phyloP scores from a whole-genome alignment of 2,113 vertebrate genomes.

The Lutjanus erythropterus region DNA sequence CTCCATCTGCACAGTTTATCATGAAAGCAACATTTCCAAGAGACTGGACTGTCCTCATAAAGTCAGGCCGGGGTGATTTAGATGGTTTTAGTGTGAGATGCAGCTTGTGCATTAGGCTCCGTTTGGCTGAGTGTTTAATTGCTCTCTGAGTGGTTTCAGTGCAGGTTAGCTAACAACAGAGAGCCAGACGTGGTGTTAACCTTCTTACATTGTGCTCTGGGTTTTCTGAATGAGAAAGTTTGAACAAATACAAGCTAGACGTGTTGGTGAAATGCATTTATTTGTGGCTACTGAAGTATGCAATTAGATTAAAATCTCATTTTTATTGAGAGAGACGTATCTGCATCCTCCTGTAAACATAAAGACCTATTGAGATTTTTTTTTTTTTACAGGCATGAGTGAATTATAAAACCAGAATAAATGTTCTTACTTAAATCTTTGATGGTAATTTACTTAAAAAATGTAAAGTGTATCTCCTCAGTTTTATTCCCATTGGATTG shows the following conservation, averaged over 20 bases:
- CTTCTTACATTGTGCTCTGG: neutral
- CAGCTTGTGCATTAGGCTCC: slow-evolving; percentile 60
- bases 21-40: slow-evolving; percentile 25
- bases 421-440: neutral
- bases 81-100: slow-evolving; percentile 57
- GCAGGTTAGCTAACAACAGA: slow-evolving; percentile 48
- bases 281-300: neutral
- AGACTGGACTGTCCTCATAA: slow-evolving; percentile 56
- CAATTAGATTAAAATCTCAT: neutral
- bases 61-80: slow-evolving; percentile 60
- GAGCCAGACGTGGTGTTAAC: slow-evolving; percentile 35
- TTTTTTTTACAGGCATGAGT: neutral
- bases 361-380: neutral
- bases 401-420: neutral
- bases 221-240: slow-evolving; percentile 29
- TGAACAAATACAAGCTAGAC: slow-evolving; percentile 1
- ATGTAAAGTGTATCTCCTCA: neutral
- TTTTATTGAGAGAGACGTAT: neutral
- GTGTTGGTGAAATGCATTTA: slow-evolving; percentile 24
- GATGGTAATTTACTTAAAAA: neutral
- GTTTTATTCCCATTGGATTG: neutral
- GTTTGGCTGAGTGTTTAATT: slow-evolving; percentile 54
- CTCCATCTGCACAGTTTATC: slow-evolving; percentile 56
- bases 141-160: slow-evolving; percentile 61
- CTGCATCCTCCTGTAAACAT: neutral